Base-by-base conservation (phyloP, 1,140 invertebrate genomes). In the Sinonovacula constricta region DNA sequence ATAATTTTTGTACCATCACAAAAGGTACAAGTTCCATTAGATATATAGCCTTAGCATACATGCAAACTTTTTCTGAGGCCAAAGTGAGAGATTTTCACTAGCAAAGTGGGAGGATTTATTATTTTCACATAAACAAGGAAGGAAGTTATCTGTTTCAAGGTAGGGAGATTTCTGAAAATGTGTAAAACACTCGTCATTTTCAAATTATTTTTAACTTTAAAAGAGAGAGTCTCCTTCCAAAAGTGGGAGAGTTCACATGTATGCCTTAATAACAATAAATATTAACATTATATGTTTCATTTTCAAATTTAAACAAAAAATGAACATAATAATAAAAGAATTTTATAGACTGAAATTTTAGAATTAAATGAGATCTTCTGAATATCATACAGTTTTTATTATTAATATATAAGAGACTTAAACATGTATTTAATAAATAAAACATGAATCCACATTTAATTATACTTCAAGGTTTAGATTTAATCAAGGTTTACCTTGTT, bases 401-500 rank as follows among this genome's bases (percentile, higher is more conserved):
- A 65, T 5, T 24, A 5, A 53, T 14, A 22, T 12, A 18, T 7
- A 2, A 26, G 0, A 5, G 3, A 7, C n/a, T 56, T 18, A 31
- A 69, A 33, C 0, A 4, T 51, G n/a, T 22, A 12, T 33, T 18
- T 5, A n/a, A n/a, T 14, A 53, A 53, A 1, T 24, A 15, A 68
- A 66, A 3, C 10, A 22, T 28, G 36, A 66, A 7, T 24, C 22
- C 0, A 14, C 10, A 14, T 1, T 12, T 49, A 45, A n/a, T 1
- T 12, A 0, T 3, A 22, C 26, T 4, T 28, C 33, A 0, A 30
- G 31, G 31, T 28, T 53, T 2, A 51, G 28, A 53, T 51, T 10
- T 53, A 15, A 12, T 5, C 7, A 53, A 15, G 24, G 3, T 59
- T 28, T 71, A 82, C 81, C 78, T 82, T 82, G 31, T 82, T 82